phyloP scores from a whole-genome alignment of 2,888 invertebrate genomes.

The Sacculina carcini region DNA sequence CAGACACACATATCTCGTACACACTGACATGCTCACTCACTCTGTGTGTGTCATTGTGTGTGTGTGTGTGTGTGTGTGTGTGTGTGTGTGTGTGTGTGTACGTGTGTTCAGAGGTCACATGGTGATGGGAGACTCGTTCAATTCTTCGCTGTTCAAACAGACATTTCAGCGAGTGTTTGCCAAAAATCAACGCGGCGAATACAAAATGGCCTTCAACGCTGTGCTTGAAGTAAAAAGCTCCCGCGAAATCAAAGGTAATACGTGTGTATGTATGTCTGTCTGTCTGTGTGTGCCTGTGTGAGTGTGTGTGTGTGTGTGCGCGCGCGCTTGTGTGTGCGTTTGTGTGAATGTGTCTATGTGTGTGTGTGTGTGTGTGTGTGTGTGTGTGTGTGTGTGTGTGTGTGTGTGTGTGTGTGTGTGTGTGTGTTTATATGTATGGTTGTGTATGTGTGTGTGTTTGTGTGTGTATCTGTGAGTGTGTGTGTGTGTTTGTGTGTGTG shows the following conservation, averaged over 20 bases:
- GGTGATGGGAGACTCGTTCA: constrained; percentile 99
- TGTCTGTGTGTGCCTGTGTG: background rate
- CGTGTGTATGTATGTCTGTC: background rate
- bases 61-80: no score
- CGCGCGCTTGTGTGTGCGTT: constrained; percentile 4
- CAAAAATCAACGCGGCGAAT: constrained; percentile 60
- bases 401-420: background rate
- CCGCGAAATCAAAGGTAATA: constrained; percentile 56
- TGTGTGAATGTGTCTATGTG: no score
- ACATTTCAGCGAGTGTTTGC: constrained; percentile 93
- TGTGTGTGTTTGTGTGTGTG: background rate
- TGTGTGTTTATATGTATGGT: constrained; percentile 18
- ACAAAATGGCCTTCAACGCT: constrained; percentile 96
- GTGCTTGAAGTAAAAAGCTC: constrained; percentile 91
- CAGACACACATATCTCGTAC: no score
- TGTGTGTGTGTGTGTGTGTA: background rate
- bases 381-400: background rate
- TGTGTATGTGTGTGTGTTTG: background rate
- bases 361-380: background rate
- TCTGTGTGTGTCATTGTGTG: no score
- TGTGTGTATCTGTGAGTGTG: background rate
- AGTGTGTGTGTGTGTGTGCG: background rate
- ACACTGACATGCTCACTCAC: no score
- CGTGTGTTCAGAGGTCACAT: constrained; percentile 57
- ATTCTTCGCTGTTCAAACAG: constrained; percentile 94